Conservation (phyloP, 53 echinoderm and acorn worm species). For the Hippasteria phrygiana region DNA sequence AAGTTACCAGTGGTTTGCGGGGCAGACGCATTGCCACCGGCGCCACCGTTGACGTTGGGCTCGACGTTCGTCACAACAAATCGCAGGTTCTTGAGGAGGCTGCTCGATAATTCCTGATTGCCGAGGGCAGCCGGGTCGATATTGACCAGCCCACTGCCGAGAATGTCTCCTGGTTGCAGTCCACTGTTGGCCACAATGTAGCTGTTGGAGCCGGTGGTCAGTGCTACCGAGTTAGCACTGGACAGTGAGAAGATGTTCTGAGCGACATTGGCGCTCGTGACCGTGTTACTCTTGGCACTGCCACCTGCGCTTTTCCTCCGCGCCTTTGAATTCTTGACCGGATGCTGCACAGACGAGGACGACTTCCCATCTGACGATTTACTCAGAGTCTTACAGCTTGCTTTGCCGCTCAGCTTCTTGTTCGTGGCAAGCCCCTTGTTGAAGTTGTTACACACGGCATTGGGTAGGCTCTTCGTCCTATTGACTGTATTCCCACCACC, state of each 20-base stretch:
- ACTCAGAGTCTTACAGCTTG: conserved; percentile 65
- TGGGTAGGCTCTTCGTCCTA: conserved; percentile 37
- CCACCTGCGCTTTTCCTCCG: conserved; percentile 90
- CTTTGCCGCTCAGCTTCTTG: conserved; percentile 68
- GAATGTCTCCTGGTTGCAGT: conserved; percentile 85
- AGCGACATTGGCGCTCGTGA: conserved; percentile 53
- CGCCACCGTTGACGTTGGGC: conserved; percentile 78
- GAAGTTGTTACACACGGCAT: conserved; percentile 67
- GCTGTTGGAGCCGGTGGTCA: conserved; percentile 62
- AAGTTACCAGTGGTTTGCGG: conserved; percentile 74
- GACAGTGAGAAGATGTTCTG: conserved; percentile 71
- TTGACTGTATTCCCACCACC: background rate
- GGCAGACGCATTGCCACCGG: conserved; percentile 42
- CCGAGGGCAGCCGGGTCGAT: conserved; percentile 61
- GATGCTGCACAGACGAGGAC: conserved; percentile 42
- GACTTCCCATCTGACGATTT: conserved; percentile 71
- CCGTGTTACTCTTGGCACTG: conserved; percentile 40
- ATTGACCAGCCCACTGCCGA: conserved; percentile 76
- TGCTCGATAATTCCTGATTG: conserved; percentile 54
- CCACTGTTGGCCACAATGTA: conserved; percentile 89
- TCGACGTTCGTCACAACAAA: conserved; percentile 99
- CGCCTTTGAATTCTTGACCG: conserved; percentile 76
- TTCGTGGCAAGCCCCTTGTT: conserved; percentile 53
- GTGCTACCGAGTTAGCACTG: conserved; percentile 60
- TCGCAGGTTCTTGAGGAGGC: conserved; percentile 79